phyloP scores from a whole-genome alignment of 1,140 invertebrate species.

The Coelopa frigida region DNA sequence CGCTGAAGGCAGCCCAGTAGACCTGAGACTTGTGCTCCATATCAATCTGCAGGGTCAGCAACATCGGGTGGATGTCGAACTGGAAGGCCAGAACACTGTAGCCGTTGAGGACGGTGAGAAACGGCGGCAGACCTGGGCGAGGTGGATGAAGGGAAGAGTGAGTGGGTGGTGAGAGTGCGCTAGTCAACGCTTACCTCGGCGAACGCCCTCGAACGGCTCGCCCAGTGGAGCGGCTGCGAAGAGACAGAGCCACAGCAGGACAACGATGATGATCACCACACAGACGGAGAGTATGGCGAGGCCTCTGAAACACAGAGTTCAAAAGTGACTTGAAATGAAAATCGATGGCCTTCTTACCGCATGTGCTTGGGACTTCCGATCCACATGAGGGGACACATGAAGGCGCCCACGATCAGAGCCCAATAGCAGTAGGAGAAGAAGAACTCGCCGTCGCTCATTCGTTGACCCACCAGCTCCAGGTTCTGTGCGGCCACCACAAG shows the following conservation, averaged over 20 bases:
- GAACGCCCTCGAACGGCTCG: constrained; percentile 32
- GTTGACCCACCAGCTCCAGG: constrained; percentile 62
- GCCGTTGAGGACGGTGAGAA: constrained; percentile 48
- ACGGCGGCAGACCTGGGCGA: constrained; percentile 32
- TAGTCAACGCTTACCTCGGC: constrained; percentile 19
- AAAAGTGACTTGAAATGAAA: background rate
- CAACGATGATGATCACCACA: constrained; percentile 52
- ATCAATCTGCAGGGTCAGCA: constrained; percentile 72
- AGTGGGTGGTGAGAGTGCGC: background rate
- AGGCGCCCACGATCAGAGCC: constrained; percentile 60
- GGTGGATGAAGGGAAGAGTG: background rate
- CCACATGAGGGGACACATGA: constrained; percentile 71
- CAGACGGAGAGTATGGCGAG: constrained; percentile 53
- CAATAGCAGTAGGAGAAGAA: constrained; percentile 69
- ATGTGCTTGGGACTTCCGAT: constrained; percentile 73
- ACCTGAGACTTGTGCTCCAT: constrained; percentile 63
- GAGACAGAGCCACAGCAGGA: constrained; percentile 48
- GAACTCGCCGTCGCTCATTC: constrained; percentile 53
- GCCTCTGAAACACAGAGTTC: constrained; percentile 41
- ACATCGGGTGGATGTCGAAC: constrained; percentile 72
- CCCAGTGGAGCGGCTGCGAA: constrained; percentile 26
- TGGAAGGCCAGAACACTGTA: constrained; percentile 60
- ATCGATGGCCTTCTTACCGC: constrained; percentile 55
- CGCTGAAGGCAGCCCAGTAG: constrained; percentile 54
- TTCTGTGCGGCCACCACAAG: constrained; percentile 70